Percentiles rank a stretch among this genome's conserved stretches.
These are phyloP conservation scores for Cylas formicarius DNA, from an alignment of 1,140 invertebrate species.

Conservation along the genomic window DNA sequence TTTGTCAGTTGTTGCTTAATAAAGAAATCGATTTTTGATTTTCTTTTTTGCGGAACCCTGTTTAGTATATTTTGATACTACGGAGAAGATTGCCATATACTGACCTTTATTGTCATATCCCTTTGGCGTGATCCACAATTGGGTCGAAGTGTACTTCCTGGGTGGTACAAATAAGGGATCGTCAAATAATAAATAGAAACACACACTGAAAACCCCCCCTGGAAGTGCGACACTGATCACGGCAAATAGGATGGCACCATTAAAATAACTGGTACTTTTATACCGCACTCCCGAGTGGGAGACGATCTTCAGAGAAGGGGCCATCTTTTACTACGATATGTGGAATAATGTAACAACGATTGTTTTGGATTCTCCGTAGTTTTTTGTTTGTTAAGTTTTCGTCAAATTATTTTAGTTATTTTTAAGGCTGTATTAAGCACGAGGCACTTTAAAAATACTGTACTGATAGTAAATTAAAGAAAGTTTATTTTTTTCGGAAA, in stretches of 20 bases:
- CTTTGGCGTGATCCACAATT: constrained; percentile 8
- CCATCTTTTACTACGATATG: constrained; percentile 24
- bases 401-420: too few species aligned
- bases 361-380: too few species aligned
- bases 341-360: constrained; percentile 27
- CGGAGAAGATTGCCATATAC: too few species aligned
- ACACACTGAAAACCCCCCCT: constrained; percentile 18
- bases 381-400: too few species aligned
- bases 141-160: constrained; percentile 2
- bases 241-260: constrained; percentile 28
- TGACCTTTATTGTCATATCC: constrained; percentile 26
- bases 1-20: too few species aligned
- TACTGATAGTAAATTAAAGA: too few species aligned
- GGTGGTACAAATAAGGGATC: background rate
- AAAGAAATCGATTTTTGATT: too few species aligned
- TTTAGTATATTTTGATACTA: too few species aligned
- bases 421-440: too few species aligned
- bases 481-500: too few species aligned
- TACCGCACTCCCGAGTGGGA: constrained; percentile 26
- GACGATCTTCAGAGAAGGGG: constrained; percentile 26
- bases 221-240: constrained; percentile 28
- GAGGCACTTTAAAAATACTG: too few species aligned
- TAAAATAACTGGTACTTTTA: constrained; percentile 30
- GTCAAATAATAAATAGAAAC: constrained; percentile 16
- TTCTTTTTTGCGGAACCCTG: too few species aligned